Base-by-base conservation (phyloP, 1,140 invertebrate genomes). In the Eriosoma lanigerum region DNA sequence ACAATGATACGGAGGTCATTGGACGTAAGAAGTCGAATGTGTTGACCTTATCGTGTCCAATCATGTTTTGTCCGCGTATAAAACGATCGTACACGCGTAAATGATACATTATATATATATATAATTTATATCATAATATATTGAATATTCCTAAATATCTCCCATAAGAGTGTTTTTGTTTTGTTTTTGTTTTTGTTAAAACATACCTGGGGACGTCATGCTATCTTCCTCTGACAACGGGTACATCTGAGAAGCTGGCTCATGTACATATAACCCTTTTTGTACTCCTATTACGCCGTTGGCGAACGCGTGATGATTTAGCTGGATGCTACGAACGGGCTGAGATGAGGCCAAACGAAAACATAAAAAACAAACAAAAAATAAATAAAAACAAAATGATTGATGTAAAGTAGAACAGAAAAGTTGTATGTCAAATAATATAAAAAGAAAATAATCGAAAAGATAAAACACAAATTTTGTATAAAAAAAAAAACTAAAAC, bases 181-280 rank as follows among this genome's bases (percentile, higher is more conserved):
- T 50, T 58, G 1, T 58, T 46, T 68, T 68, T 26, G 15, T 68
- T 68, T 75, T 29, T 52, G 29, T 58, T 60, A 38, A 3, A 60
- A 78, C 75, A 60, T 78, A 78, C 75, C 75, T 78, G 75, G 75
- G 75, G 75, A 78, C 54, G 75, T 78, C 75, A 78, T 78, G 75
- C 75, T 78, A 78, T 78, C 75, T 78, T 78, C 75, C 38, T 78
- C 75, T 21, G 75, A 78, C 75, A 78, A 78, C 75, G 75, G 75
- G 75, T 78, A 78, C 75, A 78, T 78, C 75, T 78, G 75, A 78
- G 75, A 78, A 78, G 75, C 56, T 62, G 75, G 75, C 54, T 78
- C 75, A 78, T 78, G 75, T 46, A 78, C 75, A 78, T 78, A 78
- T 78, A 78, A 78, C 75, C 75, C 75, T 78, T 78, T 78, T 24